A percentile compares a stretch with the other conserved stretches of the same genome.
Evolutionary conservation across 2,888 invertebrate genomes (phyloP).

Genomic region (Latrodectus hesperus): DNA sequence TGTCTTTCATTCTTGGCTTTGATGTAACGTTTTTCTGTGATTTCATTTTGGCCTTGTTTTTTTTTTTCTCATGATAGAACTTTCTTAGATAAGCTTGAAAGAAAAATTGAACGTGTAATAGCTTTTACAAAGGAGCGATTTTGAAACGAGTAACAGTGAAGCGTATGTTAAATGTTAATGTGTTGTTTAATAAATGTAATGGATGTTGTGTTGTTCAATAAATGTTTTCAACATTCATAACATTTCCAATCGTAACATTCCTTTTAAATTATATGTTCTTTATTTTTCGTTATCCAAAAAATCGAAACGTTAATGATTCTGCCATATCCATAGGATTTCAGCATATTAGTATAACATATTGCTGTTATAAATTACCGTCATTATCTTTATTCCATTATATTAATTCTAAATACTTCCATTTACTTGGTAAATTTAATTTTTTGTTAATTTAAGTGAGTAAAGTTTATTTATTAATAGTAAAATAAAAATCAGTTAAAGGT

Average conservation of each 20-base stretch:
- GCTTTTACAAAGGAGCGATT: conserved; percentile 1
- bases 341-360: no score
- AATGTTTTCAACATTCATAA: conserved; percentile 37
- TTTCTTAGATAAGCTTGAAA: conserved; percentile 31
- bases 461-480: no score
- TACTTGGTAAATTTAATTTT: no score
- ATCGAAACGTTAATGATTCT: not conserved
- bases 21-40: conserved; percentile 15
- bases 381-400: no score
- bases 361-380: no score
- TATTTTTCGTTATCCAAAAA: not conserved
- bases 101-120: not conserved
- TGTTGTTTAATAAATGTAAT: conserved; percentile 50
- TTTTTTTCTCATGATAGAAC: conserved; percentile 5
- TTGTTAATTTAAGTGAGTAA: no score
- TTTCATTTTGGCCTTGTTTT: conserved; percentile 21
- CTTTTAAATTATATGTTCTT: not conserved
- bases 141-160: conserved; percentile 3
- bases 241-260: conserved; percentile 3
- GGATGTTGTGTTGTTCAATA: conserved; percentile 55
- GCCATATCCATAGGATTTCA: no score
- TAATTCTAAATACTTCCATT: no score
- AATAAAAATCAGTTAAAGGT: no score
- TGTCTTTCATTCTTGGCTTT: conserved; percentile 46
- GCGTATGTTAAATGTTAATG: conserved; percentile 35